Base-by-base conservation (phyloP, 2,797 vertebrate genomes). In the Jordanella pulchra region DNA sequence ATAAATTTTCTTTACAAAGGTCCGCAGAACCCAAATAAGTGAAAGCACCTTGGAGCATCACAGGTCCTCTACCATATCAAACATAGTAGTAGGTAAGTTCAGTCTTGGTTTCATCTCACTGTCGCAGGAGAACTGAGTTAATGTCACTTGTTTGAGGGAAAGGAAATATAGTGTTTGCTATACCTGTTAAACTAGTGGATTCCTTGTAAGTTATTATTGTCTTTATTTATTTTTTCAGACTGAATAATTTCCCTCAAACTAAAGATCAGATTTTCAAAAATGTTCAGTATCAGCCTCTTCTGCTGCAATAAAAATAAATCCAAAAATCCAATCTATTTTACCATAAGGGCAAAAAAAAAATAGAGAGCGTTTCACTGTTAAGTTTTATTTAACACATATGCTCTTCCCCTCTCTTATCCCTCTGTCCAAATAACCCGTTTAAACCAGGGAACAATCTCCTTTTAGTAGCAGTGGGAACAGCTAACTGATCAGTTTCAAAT, bases 361-460 rank as follows among this genome's bases (percentile, higher is more conserved):
- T 42, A 3, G 35, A 64, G 39, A 15, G 42, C 3, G 15, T 5
- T 64, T 64, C 12, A 1, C 23, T 15, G 35, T n/a, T 15, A 12
- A 39, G 28, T 14, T 65, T 13, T 54, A 25, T 45, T 12, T 72
- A 67, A 73, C 69, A 76, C 66, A 69, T 77, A 84, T 81, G 73
- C 81, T 78, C 68, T 78, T 7, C 9, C 35, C 9, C 3, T 4
- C 35, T 39, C 35, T 39, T 7, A n/a, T n/a, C n/a, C n/a, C 39
- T 23, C 28, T 10, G 65, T 61, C 81, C 72, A 32, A 74, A 89
- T 80, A 83, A 81, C n/a, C n/a, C n/a, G n/a, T n/a, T n/a, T n/a
- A n/a, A n/a, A n/a, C n/a, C n/a, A n/a, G n/a, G n/a, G n/a, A n/a
- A n/a, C n/a, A n/a, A n/a, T n/a, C n/a, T n/a, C n/a, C n/a, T n/a